A percentile compares a stretch with the other conserved stretches of the same genome.
Conservation (phyloP, 2,888 invertebrate species). For the Psylliodes chrysocephalus region DNA sequence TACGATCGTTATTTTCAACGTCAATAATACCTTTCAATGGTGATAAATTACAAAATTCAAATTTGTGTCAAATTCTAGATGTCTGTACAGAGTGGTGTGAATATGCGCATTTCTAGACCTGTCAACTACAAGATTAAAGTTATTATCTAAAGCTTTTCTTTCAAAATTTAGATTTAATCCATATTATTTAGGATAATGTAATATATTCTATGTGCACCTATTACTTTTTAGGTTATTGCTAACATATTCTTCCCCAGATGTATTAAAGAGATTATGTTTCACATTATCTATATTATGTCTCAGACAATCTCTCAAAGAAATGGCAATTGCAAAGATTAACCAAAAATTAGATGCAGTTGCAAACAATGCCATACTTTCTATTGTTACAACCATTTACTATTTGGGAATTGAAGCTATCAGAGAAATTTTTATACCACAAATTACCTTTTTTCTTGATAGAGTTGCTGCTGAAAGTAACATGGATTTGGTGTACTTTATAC, state of each 20-base stretch:
- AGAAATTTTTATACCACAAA: constrained; percentile 54
- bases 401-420: constrained; percentile 56
- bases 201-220: no score
- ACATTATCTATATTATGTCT: constrained; percentile 57
- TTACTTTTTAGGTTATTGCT: constrained; percentile 50
- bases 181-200: no score
- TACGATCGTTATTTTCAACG: no score
- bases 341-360: constrained; percentile 52
- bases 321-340: constrained; percentile 56
- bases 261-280: constrained; percentile 58
- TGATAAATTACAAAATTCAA: no score
- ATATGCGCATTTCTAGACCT: no score
- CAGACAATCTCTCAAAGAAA: constrained; percentile 53
- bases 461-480: constrained; percentile 34
- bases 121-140: no score
- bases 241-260: constrained; percentile 49
- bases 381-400: constrained; percentile 55
- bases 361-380: constrained; percentile 50
- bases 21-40: no score
- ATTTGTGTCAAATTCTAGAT: no score
- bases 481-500: constrained; percentile 49
- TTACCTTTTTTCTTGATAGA: constrained; percentile 50
- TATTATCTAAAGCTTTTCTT: no score
- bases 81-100: no score
- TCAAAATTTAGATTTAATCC: no score